These are phyloP conservation scores for Spondyliosoma cantharus DNA, from an alignment of 2,797 vertebrate genomes.

Conservation along the genomic window DNA sequence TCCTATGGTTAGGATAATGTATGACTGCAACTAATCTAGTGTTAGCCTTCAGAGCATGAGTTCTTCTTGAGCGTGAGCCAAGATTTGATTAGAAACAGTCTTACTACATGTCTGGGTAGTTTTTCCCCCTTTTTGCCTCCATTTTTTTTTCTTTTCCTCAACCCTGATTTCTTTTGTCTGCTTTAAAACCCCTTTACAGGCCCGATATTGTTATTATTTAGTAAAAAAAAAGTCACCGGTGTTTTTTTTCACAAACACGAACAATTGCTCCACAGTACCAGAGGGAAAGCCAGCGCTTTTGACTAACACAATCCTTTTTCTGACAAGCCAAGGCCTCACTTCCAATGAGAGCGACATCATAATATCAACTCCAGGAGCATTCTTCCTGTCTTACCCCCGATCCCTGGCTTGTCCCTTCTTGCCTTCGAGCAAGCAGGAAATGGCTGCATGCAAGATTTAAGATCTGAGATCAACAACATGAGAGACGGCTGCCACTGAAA, in stretches of 20 bases:
- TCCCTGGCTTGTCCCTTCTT: slow-evolving; percentile 80
- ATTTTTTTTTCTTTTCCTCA: slow-evolving; percentile 12
- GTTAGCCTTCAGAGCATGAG: slow-evolving; percentile 65
- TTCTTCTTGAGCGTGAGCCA: slow-evolving; percentile 68
- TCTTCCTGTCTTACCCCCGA: slow-evolving; percentile 71
- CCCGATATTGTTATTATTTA: slow-evolving; percentile 14
- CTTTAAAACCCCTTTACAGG: slow-evolving; percentile 20
- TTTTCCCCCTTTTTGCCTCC: not conserved
- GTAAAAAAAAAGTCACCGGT: not conserved
- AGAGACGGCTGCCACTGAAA: slow-evolving; percentile 51
- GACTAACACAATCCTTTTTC: slow-evolving; percentile 49
- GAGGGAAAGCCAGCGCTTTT: slow-evolving; percentile 17
- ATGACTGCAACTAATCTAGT: slow-evolving; percentile 71
- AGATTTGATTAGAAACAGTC: slow-evolving; percentile 78
- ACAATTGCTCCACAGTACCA: slow-evolving; percentile 41
- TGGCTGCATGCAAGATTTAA: slow-evolving; percentile 62
- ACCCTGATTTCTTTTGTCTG: slow-evolving; percentile 60
- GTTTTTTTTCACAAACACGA: not conserved
- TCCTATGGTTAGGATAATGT: slow-evolving; percentile 74
- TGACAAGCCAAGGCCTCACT: slow-evolving; percentile 51
- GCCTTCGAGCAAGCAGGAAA: slow-evolving; percentile 75
- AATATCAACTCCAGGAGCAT: slow-evolving; percentile 69
- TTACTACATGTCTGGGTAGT: slow-evolving; percentile 58
- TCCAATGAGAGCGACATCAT: slow-evolving; percentile 64
- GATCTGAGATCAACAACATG: slow-evolving; percentile 62